These are phyloP conservation scores for Melanotaenia maccullochi DNA, from an alignment of 2,797 vertebrate genomes.

Conservation along the genomic window DNA sequence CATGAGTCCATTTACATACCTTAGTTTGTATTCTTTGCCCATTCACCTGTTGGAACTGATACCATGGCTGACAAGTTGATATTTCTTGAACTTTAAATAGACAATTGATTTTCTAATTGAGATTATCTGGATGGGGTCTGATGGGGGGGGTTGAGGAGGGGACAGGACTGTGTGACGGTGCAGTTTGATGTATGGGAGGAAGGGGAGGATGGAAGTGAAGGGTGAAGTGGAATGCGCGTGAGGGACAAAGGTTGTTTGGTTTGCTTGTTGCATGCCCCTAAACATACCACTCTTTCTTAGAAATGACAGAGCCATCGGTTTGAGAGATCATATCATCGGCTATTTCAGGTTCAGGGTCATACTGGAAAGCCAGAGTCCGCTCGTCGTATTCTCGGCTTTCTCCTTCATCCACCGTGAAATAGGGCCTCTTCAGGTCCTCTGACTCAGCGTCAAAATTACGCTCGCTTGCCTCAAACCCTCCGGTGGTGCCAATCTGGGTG, in stretches of 20 bases:
- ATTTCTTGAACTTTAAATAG: conserved; percentile 72
- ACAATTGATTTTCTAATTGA: conserved; percentile 64
- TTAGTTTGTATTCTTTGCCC: conserved; percentile 67
- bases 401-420: conserved; percentile 96
- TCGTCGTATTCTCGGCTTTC: conserved; percentile 91
- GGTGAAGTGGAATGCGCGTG: conserved; percentile 67
- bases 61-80: conserved; percentile 63
- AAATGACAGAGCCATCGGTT: conserved; percentile 98
- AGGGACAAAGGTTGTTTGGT: conserved; percentile 57
- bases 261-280: conserved; percentile 82
- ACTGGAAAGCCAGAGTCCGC: conserved; percentile 96
- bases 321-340: conserved; percentile 98
- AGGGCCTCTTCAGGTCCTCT: conserved; percentile 95
- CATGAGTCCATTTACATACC: conserved; percentile 70
- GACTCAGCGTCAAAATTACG: conserved; percentile 86
- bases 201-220: conserved; percentile 56
- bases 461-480: conserved; percentile 89
- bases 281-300: conserved; percentile 99
- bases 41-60: conserved; percentile 65
- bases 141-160: conserved; percentile 42
- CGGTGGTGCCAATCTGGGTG: conserved; percentile 84
- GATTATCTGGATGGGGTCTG: conserved; percentile 72
- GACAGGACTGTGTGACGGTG: conserved; percentile 37
- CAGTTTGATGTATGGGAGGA: conserved; percentile 58
- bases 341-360: conserved; percentile 93